Evolutionary conservation across 2,888 invertebrate genomes (phyloP).

Genomic region (Oligia fasciuncula): DNA sequence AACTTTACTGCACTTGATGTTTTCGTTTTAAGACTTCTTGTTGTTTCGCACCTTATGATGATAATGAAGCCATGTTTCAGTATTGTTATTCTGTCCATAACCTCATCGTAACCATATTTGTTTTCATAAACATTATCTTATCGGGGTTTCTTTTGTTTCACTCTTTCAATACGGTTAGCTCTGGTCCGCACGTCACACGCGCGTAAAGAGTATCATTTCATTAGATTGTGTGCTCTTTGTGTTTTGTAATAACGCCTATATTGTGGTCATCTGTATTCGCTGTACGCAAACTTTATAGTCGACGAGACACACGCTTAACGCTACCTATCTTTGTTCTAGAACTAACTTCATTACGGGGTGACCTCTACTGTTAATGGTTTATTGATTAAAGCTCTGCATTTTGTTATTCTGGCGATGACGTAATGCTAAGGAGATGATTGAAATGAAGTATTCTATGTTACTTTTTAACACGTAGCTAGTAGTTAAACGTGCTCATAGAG

Average conservation of each 20-base stretch:
- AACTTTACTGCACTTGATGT: background rate
- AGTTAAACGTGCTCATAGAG: constrained; percentile 10
- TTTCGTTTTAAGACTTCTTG: constrained; percentile 20
- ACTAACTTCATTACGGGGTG: constrained; percentile 47
- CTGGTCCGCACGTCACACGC: constrained; percentile 56
- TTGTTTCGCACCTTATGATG: constrained; percentile 36
- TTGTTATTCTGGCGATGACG: constrained; percentile 13
- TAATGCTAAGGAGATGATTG: constrained; percentile 7
- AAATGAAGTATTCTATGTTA: background rate
- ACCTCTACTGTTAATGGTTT: constrained; percentile 46
- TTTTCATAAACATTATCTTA: constrained; percentile 74
- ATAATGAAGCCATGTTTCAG: constrained; percentile 48
- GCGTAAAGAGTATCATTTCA: constrained; percentile 55
- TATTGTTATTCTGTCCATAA: constrained; percentile 51
- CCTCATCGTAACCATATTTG: constrained; percentile 67
- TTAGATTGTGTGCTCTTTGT: constrained; percentile 61
- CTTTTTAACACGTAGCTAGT: constrained; percentile 6
- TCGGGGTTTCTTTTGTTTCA: constrained; percentile 75
- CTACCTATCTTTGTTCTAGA: constrained; percentile 59
- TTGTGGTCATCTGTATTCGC: constrained; percentile 41
- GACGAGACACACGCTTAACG: constrained; percentile 40
- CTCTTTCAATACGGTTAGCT: constrained; percentile 67
- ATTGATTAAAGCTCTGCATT: constrained; percentile 36
- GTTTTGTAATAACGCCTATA: constrained; percentile 60
- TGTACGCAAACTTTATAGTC: constrained; percentile 45